Conservation (phyloP, 1,140 invertebrate genomes). For the Leptinotarsa lineolata region DNA sequence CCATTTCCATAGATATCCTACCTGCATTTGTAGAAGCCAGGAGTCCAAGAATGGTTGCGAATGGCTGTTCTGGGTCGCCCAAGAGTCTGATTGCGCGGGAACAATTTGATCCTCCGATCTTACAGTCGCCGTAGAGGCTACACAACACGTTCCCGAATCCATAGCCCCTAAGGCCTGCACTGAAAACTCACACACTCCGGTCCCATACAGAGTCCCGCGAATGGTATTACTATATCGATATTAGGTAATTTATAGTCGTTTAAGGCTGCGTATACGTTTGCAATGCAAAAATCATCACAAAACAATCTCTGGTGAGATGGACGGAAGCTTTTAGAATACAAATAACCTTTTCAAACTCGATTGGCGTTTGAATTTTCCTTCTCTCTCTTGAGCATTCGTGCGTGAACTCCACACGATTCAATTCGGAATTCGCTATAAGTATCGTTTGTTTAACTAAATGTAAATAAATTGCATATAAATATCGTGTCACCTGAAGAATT, state of each 20-base stretch:
- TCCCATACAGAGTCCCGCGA: slow-evolving; percentile 26
- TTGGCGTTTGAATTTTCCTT: slow-evolving; percentile 37
- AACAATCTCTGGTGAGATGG: not conserved
- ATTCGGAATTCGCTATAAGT: slow-evolving; percentile 34
- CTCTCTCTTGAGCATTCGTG: slow-evolving; percentile 40
- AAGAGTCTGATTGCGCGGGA: slow-evolving; percentile 51
- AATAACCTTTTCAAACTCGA: slow-evolving; percentile 43
- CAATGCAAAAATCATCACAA: not conserved
- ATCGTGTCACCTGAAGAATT: not conserved
- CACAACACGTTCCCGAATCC: slow-evolving; percentile 52
- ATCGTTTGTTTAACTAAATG: slow-evolving; percentile 4
- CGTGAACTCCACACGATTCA: slow-evolving; percentile 41
- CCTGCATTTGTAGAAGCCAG: slow-evolving; percentile 54
- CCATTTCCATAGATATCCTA: too few relatives aligned
- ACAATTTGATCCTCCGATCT: slow-evolving; percentile 52
- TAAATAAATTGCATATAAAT: slow-evolving; percentile 30
- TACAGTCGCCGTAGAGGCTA: slow-evolving; percentile 48
- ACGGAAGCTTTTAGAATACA: slow-evolving; percentile 39
- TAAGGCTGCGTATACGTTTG: slow-evolving; percentile 18
- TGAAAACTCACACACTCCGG: slow-evolving; percentile 30
- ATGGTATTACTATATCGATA: not conserved
- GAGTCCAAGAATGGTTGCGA: slow-evolving; percentile 50
- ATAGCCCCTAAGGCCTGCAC: slow-evolving; percentile 47
- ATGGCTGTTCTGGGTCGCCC: slow-evolving; percentile 42
- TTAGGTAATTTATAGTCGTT: slow-evolving; percentile 14